Evolutionary conservation across 2,113 vertebrate genomes (phyloP), one percentile per base, ranked within the genome.

Genomic region (Genyomyrus donnyi): DNA sequence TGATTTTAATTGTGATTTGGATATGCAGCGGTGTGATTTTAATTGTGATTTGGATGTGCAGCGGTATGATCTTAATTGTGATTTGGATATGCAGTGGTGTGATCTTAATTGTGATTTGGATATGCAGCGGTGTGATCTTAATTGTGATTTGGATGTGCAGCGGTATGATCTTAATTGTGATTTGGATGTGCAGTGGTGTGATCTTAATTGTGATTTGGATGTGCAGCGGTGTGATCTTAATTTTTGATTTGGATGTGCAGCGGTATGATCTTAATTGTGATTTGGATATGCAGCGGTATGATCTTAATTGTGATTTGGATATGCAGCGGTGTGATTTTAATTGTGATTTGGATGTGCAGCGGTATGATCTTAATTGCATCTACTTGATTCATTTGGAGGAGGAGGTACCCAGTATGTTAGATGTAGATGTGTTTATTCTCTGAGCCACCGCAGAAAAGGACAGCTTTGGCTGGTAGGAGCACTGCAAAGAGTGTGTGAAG

Each of bases 61-160:
- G 35, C 35, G 35, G 35, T 35, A 35, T 35, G 35, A 31, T 35
- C 31, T 35, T 35, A 1, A 35, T 35, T 35, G 31, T 35, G 31
- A 35, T 35, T 35, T 35, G 31, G 31, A 35, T 35, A 1, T 35
- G 31, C 31, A 35, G 31, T 1, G 31, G 31, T 35, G 1, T 35
- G 31, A 35, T 35, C 31, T 35, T 35, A 1, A 35, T 35, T 35
- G 31, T 90, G 98, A 99, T 91, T 87, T 99, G 92, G 95, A 98
- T 0, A 97, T 98, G 91, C 96, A 97, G 9, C 97, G 97, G 98
- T 99, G 95, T 0, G 92, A 70, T 39, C 21, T 13, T n/a, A n/a
- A n/a, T n/a, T 99, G 98, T 90, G 98, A 99, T 91, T 87, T 99
- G 92, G 95, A 98, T 0, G 97, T 98, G 91, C 96, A 97, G 9